A percentile compares a stretch with the other conserved stretches of the same genome.
Evolutionary conservation across 2,888 invertebrate species (phyloP).

Genomic region (Nycteola revayana): DNA sequence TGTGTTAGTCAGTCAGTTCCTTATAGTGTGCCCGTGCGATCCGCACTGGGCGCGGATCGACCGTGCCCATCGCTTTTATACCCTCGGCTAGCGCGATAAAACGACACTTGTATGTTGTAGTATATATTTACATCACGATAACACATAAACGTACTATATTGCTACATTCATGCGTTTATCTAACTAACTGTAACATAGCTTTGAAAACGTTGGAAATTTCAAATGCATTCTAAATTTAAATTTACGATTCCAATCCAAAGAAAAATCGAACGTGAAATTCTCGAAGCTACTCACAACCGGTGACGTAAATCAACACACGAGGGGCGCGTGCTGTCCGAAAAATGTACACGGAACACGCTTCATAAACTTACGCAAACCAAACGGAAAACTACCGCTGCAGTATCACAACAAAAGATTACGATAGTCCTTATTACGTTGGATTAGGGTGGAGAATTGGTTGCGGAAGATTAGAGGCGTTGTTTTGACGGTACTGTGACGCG

Average conservation of each 20-base stretch:
- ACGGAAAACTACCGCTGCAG: conserved; percentile 58
- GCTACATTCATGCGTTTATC: too few relatives aligned
- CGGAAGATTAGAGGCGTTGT: conserved; percentile 28
- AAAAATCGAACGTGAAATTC: conserved; percentile 7
- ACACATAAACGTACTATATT: conserved; percentile 16
- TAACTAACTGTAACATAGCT: too few relatives aligned
- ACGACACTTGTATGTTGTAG: conserved; percentile 1
- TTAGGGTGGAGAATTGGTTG: conserved; percentile 26
- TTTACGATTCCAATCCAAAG: too few relatives aligned
- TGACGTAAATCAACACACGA: conserved; percentile 26
- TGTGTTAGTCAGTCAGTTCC: conserved; percentile 32
- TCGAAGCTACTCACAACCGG: conserved; percentile 8
- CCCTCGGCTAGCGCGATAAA: conserved; percentile 44
- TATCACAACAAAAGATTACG: conserved; percentile 28
- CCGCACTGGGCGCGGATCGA: conserved; percentile 67
- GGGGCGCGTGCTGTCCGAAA: conserved; percentile 25
- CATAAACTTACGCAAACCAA: conserved; percentile 47
- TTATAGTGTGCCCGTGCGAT: conserved; percentile 71
- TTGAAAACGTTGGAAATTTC: too few relatives aligned
- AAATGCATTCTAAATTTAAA: too few relatives aligned
- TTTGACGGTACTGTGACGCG: conserved; percentile 58
- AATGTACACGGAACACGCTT: conserved; percentile 18
- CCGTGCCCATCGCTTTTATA: conserved; percentile 51
- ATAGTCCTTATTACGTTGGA: conserved; percentile 15
- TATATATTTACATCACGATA: conserved; percentile 36